These are phyloP conservation scores for Anolis sagrei DNA, from an alignment of 2,113 vertebrate species.

Conservation along the genomic window DNA sequence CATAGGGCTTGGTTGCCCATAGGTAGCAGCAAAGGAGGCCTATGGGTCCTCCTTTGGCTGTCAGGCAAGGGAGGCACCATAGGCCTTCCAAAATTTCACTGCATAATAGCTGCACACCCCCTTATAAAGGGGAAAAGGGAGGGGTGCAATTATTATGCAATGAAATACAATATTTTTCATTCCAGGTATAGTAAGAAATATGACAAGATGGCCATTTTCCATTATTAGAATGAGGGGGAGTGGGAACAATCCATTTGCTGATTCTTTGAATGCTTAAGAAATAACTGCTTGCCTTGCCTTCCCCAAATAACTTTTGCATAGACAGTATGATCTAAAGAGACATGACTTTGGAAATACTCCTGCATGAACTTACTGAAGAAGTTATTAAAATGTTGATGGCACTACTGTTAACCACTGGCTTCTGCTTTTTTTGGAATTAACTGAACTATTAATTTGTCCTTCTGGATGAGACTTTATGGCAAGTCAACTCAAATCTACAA, in stretches of 20 bases:
- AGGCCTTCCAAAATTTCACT: no score
- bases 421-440: conserved; percentile 23
- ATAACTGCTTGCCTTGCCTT: background rate
- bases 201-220: background rate
- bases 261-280: background rate
- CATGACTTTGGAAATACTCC: background rate
- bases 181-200: background rate
- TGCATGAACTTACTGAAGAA: conserved; percentile 33
- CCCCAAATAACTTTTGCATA: background rate
- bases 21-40: no score
- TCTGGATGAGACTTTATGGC: background rate
- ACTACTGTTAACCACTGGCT: fast-evolving
- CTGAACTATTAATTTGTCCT: conserved; percentile 25
- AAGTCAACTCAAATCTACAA: conserved; percentile 46
- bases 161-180: background rate
- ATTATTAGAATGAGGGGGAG: background rate
- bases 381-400: conserved; percentile 11
- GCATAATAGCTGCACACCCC: no score
- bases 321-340: background rate
- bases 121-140: no score
- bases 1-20: no score
- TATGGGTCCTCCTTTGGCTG: no score
- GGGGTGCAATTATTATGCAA: no score
- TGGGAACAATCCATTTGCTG: background rate
- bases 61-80: no score